These are phyloP conservation scores for Thamnaconus septentrionalis DNA, from an alignment of 2,113 vertebrate genomes.

Conservation along the genomic window DNA sequence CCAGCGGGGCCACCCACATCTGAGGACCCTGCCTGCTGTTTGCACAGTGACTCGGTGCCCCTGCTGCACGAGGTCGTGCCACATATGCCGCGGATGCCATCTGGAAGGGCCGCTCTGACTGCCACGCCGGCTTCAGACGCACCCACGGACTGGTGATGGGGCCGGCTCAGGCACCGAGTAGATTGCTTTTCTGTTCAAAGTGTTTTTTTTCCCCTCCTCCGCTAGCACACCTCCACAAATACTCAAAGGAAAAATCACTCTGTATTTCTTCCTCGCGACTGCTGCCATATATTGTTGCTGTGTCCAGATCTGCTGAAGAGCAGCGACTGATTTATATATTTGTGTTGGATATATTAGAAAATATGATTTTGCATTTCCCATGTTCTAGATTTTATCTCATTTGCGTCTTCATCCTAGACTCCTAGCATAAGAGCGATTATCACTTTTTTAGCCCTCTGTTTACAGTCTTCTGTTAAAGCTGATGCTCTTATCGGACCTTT, in stretches of 20 bases:
- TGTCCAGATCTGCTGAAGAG: too few species aligned
- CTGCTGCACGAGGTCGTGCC: constrained; percentile 80
- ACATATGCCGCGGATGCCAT: constrained; percentile 69
- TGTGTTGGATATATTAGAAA: too few species aligned
- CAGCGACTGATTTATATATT: too few species aligned
- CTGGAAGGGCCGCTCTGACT: constrained; percentile 59
- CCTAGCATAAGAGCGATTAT: too few species aligned
- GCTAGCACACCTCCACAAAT: constrained; percentile 16
- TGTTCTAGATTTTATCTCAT: too few species aligned
- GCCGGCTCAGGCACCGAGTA: constrained; percentile 7
- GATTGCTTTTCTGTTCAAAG: neutral
- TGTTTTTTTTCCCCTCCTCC: neutral
- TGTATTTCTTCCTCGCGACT: too few species aligned
- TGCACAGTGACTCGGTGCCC: constrained; percentile 65
- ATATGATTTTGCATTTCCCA: too few species aligned
- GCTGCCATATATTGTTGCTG: too few species aligned
- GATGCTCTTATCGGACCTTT: too few species aligned
- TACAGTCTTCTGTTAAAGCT: too few species aligned
- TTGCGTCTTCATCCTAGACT: too few species aligned
- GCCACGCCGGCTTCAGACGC: constrained; percentile 26
- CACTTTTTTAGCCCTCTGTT: too few species aligned
- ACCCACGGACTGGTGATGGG: constrained; percentile 31
- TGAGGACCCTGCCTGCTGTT: constrained; percentile 75
- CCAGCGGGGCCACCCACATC: constrained; percentile 78
- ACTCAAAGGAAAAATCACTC: neutral